phyloP scores from a whole-genome alignment of 1,140 invertebrate genomes.

The Bombyx mori region ASM3026992v2 NC_085118.1:7859001-7859500 shows the following conservation, averaged over 20 bases:
- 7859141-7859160: conserved; percentile 59
- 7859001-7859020: conserved; percentile 77
- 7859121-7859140: conserved; percentile 75
- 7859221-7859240: neutral
- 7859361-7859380: conserved; percentile 99
- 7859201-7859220: neutral
- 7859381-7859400: conserved; percentile 97
- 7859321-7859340: conserved; percentile 87
- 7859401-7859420: conserved; percentile 94
- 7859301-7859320: conserved; percentile 6
- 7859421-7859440: conserved; percentile 95
- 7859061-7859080: conserved; percentile 93
- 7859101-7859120: conserved; percentile 93
- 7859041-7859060: conserved; percentile 97
- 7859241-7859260: neutral
- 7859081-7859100: conserved; percentile 93
- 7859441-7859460: conserved; percentile 83
- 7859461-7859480: conserved; percentile 90
- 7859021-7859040: conserved; percentile 98
- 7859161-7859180: conserved; percentile 52
- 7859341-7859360: conserved; percentile 94
- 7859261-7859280: neutral
- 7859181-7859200: neutral
- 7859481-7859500: conserved; percentile 96
- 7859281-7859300: neutral